Base-by-base conservation (phyloP, 2,888 invertebrate genomes). In the Pegoplata infirma region DNA sequence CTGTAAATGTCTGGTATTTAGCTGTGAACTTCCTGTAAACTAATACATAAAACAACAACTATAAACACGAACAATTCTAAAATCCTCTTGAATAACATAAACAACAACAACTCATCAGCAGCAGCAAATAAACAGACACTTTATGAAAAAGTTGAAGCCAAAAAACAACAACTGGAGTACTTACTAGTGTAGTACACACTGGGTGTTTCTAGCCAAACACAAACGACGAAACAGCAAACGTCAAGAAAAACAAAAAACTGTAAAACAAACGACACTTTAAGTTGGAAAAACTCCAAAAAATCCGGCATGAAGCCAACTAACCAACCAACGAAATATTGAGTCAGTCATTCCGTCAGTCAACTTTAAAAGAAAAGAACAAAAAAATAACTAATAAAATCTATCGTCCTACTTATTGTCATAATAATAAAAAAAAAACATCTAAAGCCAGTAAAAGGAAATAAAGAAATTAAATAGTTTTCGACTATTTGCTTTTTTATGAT, bases 241-340 rank as follows among this genome's bases (percentile, higher is more conserved):
- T 5, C 55, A 12, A 17, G 6, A 23, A 6, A 12, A 56, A 17
- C 56, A 40, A 40, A 40, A 40, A 40, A 14, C 53, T 51, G 49
- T 14, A 19, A 63, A 16, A 64, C 58, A 51, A 77, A 63, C 53
- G 47, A 61, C 59, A 67, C 61, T 56, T 59, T 40, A 6, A 17
- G 19, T 59, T 63, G 14, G 14, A 68, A 75, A 44, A 53, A 46
- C 63, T 76, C 75, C 63, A 76, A 69, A n/a, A n/a, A 69, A 63
- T 75, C 66, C 51, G 79, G 79, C 74, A 79, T 49, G 71, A 56
- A 61, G 78, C 78, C 78, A 78, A 78, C 59, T 74, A 78, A 71
- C 46, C 8, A 40, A 44, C 56, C 16, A 56, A 51, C 19, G 19
- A 49, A 47, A 47, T 47, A 64, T 61, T 67, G 55, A 77, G 53